A percentile compares a stretch with the other conserved stretches of the same genome.
Evolutionary conservation across 2,888 invertebrate genomes (phyloP).

Genomic region (Leucophora obtusa): DNA sequence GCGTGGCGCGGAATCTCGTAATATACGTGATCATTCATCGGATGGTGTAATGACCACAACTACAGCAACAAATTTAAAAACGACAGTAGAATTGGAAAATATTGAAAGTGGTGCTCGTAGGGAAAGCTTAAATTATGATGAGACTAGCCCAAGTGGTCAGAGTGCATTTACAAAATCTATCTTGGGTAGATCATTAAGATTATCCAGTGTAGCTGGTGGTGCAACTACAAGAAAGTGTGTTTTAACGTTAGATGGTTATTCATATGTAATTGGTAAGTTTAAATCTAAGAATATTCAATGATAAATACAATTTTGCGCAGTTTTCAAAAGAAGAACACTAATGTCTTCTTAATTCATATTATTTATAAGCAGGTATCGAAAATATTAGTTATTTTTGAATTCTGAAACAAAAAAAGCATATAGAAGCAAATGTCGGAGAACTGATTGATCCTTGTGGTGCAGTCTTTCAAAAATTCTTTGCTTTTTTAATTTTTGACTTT

Average conservation of each 20-base stretch:
- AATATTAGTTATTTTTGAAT: too few species aligned
- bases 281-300: neutral
- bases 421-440: too few species aligned
- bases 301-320: too few species aligned
- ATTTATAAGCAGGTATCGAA: too few species aligned
- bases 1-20: conserved; percentile 65
- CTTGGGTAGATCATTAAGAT: conserved; percentile 74
- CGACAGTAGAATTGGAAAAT: conserved; percentile 66
- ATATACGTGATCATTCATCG: conserved; percentile 71
- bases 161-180: conserved; percentile 68
- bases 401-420: too few species aligned
- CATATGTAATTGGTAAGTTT: conserved; percentile 91
- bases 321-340: neutral
- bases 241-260: conserved; percentile 90
- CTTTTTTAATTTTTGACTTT: too few species aligned
- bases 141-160: conserved; percentile 71
- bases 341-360: neutral
- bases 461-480: too few species aligned
- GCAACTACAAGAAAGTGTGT: conserved; percentile 87
- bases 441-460: too few species aligned
- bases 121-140: conserved; percentile 72
- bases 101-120: conserved; percentile 68
- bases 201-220: conserved; percentile 78
- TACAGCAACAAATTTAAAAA: conserved; percentile 13
- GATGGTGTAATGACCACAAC: conserved; percentile 67